A percentile compares a stretch with the other conserved stretches of the same genome.
These are phyloP conservation scores for Alviniconcha strummeri DNA, from an alignment of 2,888 invertebrate species.

Conservation along the genomic window DNA sequence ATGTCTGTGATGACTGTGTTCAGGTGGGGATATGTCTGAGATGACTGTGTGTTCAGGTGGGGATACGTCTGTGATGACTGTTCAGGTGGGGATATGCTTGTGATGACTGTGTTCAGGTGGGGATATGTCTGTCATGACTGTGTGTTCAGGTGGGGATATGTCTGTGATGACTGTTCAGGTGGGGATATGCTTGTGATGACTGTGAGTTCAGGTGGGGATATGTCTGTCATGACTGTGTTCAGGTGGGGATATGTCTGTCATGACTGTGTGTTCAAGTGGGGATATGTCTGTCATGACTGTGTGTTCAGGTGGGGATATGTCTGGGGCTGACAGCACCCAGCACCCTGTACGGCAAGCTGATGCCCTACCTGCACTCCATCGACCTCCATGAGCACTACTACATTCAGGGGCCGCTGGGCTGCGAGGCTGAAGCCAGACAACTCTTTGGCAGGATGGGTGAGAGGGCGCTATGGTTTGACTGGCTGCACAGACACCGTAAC, in stretches of 20 bases:
- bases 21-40: neutral
- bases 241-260: no score
- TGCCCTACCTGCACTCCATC: conserved; percentile 65
- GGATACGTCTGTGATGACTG: neutral
- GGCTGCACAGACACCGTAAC: no score
- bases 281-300: neutral
- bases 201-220: neutral
- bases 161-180: neutral
- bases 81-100: no score
- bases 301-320: conserved; percentile 63
- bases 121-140: neutral
- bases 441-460: conserved; percentile 62
- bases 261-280: neutral
- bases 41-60: neutral
- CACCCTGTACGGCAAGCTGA: conserved; percentile 63
- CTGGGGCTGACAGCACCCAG: conserved; percentile 62
- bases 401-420: conserved; percentile 69
- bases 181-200: neutral
- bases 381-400: conserved; percentile 69
- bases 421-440: conserved; percentile 63
- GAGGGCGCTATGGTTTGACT: neutral
- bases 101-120: no score
- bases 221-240: neutral
- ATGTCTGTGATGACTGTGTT: no score
- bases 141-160: neutral